phyloP scores from a whole-genome alignment of 2,888 invertebrate genomes.

The Spisula subtruncata region DNA sequence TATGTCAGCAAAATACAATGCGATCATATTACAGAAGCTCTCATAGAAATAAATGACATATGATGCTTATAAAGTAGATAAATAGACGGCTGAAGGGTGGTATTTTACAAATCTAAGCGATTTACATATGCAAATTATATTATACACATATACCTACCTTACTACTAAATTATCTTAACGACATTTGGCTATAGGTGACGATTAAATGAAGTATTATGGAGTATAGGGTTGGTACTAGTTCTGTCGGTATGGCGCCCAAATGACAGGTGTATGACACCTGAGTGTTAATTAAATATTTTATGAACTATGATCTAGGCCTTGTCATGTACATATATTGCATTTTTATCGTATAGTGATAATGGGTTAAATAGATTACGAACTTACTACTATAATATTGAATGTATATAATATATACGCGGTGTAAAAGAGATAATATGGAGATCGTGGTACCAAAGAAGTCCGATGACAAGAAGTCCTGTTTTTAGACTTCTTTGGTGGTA shows the following conservation, averaged over 20 bases:
- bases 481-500: too few relatives aligned
- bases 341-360: too few relatives aligned
- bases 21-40: neutral
- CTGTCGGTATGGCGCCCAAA: neutral
- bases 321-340: too few relatives aligned
- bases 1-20: neutral
- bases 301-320: neutral
- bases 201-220: neutral
- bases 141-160: neutral
- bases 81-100: neutral
- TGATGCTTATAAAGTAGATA: neutral
- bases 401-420: too few relatives aligned
- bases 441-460: too few relatives aligned
- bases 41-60: slow-evolving; percentile 9
- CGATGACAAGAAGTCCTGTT: too few relatives aligned
- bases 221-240: neutral
- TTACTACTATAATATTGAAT: too few relatives aligned
- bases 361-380: neutral
- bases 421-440: too few relatives aligned
- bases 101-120: neutral
- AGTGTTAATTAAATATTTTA: neutral
- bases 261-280: neutral
- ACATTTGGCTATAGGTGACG: neutral
- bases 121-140: neutral
- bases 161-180: neutral